Percentiles rank a stretch among this genome's conserved stretches.
phyloP scores from a whole-genome alignment of 2,113 vertebrate species.

The Etheostoma spectabile region DNA sequence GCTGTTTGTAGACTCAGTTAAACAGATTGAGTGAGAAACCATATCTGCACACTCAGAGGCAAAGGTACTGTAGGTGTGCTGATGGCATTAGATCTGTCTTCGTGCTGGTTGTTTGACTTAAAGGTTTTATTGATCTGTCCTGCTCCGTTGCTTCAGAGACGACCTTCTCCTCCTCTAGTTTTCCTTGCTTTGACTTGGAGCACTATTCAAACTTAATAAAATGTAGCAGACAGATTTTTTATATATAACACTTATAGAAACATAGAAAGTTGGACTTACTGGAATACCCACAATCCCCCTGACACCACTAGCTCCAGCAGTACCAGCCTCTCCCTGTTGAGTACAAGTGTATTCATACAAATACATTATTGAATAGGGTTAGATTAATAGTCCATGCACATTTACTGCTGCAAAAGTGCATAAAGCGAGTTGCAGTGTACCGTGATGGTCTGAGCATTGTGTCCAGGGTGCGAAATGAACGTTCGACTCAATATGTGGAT shows the following conservation, averaged over 20 bases:
- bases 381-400: neutral
- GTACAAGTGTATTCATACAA: neutral
- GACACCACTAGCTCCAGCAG: constrained; percentile 77
- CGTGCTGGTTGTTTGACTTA: constrained; percentile 25
- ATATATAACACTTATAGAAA: too few species aligned
- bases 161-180: neutral
- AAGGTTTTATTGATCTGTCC: constrained; percentile 41
- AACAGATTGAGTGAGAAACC: neutral
- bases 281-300: constrained; percentile 86
- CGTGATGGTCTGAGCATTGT: neutral
- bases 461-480: too few species aligned
- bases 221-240: too few species aligned
- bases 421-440: neutral
- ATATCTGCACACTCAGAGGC: neutral
- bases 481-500: neutral
- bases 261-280: constrained; percentile 72
- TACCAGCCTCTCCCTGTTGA: constrained; percentile 82
- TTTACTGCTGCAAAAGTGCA: neutral
- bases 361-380: neutral
- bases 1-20: neutral
- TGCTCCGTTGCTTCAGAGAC: constrained; percentile 18
- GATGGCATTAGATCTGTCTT: neutral
- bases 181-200: neutral
- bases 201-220: too few species aligned
- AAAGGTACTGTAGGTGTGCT: neutral